These are phyloP conservation scores for Enteromius fasciolatus DNA, from an alignment of 2,797 vertebrate species.

Conservation along the genomic window DNA sequence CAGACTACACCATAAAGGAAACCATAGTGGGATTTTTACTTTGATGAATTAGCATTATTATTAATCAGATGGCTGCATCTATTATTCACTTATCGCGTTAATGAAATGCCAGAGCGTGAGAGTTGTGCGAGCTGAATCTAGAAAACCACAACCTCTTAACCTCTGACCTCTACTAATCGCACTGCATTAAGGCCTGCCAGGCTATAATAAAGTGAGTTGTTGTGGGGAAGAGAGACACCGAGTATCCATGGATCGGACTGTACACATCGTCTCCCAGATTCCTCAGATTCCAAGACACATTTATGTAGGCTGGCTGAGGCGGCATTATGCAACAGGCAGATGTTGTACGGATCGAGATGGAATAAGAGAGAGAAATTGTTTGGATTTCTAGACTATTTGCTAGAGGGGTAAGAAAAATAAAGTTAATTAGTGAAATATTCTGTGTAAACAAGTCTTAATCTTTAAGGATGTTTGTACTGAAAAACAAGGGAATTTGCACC, in stretches of 20 bases:
- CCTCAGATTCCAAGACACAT: constrained; percentile 70
- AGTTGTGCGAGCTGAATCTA: neutral
- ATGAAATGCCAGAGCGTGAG: constrained; percentile 14
- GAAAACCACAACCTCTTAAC: constrained; percentile 55
- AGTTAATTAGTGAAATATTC: neutral
- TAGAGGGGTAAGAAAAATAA: neutral
- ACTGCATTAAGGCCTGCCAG: constrained; percentile 18
- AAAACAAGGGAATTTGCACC: neutral
- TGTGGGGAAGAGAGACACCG: constrained; percentile 32
- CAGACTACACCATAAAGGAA: neutral
- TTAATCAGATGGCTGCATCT: neutral
- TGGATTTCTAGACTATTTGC: neutral
- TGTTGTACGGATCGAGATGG: constrained; percentile 66
- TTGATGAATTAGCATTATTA: neutral
- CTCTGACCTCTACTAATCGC: constrained; percentile 26
- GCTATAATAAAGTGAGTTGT: constrained; percentile 34
- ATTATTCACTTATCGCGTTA: neutral
- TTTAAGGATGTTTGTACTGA: constrained; percentile 13
- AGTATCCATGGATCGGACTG: constrained; percentile 66
- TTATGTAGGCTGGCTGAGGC: constrained; percentile 69
- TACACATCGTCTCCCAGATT: constrained; percentile 62
- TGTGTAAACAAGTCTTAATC: neutral
- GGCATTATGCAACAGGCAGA: constrained; percentile 75
- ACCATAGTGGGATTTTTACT: neutral
- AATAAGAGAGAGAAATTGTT: constrained; percentile 21